Base-by-base conservation (phyloP, 2,113 vertebrate species). In the Triplophysa rosa region DNA sequence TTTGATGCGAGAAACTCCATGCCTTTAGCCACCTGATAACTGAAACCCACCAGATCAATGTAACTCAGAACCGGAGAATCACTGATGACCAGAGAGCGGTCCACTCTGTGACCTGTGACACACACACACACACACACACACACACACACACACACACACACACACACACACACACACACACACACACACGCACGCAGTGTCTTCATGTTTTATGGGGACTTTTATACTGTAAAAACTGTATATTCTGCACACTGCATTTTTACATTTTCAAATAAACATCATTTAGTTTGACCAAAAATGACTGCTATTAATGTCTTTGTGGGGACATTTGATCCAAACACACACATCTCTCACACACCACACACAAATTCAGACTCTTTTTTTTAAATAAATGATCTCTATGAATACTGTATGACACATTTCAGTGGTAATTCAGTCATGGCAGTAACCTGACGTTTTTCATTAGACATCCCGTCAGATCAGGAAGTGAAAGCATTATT, bases 1-100 rank as follows among this genome's bases (percentile, higher is more conserved):
- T 98, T 99, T 52, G 96, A 97, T 58, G 98, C 96, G 56, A 99
- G 93, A 89, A 99, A 99, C 82, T 98, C 97, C 98, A 99, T 99
- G 83, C 98, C 98, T 29, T 97, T 96, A 16, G 97, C 98, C 89
- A 99, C 98, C 81, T 99, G 98, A 89, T 95, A 99, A 87, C 97
- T 98, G 91, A 99, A 96, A 79, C 97, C 96, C 88, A 99, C 90
- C 8, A 99, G 93, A 80, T 99, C 98, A 2, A 92, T 92, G 67
- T 95, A 95, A 89, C 94, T 99, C 59, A 99, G 95, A 56, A 91
- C 84, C 0, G 96, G 89, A 37, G 95, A 98, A 81, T 98, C 97
- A 0, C 95, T 96, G 87, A 99, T 95, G 82, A 93, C 87, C 0
- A 94, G 92, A 0, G 87, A 84, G 11, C 92, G 87, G 29, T 94